Conservation (phyloP, 2,888 invertebrate species). For the Diogma glabrata region DNA sequence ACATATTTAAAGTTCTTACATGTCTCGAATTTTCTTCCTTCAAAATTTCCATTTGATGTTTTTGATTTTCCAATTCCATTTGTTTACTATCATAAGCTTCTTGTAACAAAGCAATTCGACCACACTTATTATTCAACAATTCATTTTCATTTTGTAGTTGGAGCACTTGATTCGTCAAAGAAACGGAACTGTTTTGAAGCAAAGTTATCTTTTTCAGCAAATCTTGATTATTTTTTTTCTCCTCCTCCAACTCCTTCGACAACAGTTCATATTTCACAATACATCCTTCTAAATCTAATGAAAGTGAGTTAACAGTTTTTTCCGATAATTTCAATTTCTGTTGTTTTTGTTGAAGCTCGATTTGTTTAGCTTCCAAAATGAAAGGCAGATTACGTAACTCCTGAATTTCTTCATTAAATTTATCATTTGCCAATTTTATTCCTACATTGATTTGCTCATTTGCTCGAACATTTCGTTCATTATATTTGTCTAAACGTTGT, state of each 20-base stretch:
- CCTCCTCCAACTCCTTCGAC: slow-evolving; percentile 15
- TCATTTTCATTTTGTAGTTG: slow-evolving; percentile 14
- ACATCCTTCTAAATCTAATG: slow-evolving; percentile 17
- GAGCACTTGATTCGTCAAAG: neutral
- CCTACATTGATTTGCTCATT: too few relatives aligned
- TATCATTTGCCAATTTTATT: slow-evolving; percentile 13
- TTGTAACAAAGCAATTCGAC: slow-evolving; percentile 17
- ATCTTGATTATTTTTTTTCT: slow-evolving; percentile 10
- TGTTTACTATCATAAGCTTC: slow-evolving; percentile 16
- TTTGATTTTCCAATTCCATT: slow-evolving; percentile 10
- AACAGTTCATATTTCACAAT: slow-evolving; percentile 19
- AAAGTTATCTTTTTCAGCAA: slow-evolving; percentile 6
- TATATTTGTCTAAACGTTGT: too few relatives aligned
- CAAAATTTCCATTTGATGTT: slow-evolving; percentile 14
- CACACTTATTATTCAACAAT: slow-evolving; percentile 14
- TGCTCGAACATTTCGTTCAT: too few relatives aligned
- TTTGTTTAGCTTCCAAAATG: slow-evolving; percentile 16
- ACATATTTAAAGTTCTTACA: too few relatives aligned
- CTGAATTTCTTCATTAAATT: slow-evolving; percentile 17
- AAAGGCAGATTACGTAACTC: slow-evolving; percentile 16
- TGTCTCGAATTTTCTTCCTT: slow-evolving; percentile 14
- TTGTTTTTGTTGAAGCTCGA: slow-evolving; percentile 15
- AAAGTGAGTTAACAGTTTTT: slow-evolving; percentile 15
- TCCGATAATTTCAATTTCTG: slow-evolving; percentile 17
- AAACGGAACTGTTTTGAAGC: neutral